A percentile compares a stretch with the other conserved stretches of the same genome.
These are phyloP conservation scores for Tetrax tetrax DNA, from an alignment of 2,113 vertebrate species.

Conservation along the genomic window DNA sequence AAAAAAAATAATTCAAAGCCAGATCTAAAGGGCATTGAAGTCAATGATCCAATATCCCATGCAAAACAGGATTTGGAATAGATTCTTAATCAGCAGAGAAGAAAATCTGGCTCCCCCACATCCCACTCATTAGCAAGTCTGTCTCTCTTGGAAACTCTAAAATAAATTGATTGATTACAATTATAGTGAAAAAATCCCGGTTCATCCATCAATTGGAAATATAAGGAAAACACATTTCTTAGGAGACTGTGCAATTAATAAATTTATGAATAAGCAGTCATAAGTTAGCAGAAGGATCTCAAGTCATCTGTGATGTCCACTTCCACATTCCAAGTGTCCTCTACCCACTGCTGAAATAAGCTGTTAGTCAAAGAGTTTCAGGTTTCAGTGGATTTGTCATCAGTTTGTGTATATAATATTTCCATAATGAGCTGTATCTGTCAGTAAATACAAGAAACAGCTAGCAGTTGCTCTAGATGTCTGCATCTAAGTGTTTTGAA, in stretches of 20 bases:
- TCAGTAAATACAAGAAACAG: background rate
- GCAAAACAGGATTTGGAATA: background rate
- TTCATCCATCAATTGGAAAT: background rate
- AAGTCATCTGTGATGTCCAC: background rate
- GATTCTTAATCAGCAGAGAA: background rate
- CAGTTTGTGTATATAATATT: background rate
- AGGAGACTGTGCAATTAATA: background rate
- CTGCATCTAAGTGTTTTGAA: background rate
- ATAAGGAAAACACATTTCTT: background rate
- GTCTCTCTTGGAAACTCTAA: background rate
- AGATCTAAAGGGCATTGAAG: background rate
- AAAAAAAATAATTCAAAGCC: background rate
- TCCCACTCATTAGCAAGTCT: background rate
- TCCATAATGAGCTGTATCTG: background rate
- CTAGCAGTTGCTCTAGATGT: background rate
- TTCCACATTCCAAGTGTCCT: background rate
- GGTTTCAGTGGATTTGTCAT: background rate
- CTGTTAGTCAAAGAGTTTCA: background rate
- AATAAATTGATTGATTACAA: background rate
- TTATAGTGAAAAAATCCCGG: background rate
- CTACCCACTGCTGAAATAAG: background rate
- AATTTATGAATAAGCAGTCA: background rate
- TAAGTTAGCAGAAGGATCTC: background rate
- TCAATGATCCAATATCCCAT: background rate
- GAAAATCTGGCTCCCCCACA: background rate